Evolutionary conservation across 2,113 vertebrate genomes (phyloP).

Genomic region (Sinocyclocheilus grahami): DNA sequence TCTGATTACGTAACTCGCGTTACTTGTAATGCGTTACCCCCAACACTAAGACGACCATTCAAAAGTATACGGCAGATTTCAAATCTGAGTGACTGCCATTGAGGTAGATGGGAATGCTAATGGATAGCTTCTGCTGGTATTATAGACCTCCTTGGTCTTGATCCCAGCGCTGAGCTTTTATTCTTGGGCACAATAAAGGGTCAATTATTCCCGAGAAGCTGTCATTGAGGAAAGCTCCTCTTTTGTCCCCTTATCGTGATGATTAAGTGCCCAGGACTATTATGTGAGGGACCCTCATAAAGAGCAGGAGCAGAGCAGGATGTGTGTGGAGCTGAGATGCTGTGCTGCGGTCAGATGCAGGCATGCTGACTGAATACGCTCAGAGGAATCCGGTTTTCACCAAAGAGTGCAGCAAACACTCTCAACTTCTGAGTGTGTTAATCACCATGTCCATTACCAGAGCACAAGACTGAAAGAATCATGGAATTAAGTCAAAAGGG

Average conservation of each 20-base stretch:
- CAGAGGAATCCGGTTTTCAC: conserved; percentile 57
- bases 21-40: too few species aligned
- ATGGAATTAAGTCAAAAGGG: not conserved
- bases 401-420: conserved; percentile 45
- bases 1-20: too few species aligned
- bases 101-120: not conserved
- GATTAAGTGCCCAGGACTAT: conserved; percentile 77
- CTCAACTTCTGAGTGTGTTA: not conserved
- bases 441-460: not conserved
- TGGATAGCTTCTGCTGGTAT: not conserved
- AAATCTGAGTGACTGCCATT: not conserved
- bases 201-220: not conserved
- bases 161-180: not conserved
- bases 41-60: too few species aligned
- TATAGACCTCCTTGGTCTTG: not conserved
- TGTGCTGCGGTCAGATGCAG: conserved; percentile 37
- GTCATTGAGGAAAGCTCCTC: not conserved
- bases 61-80: not conserved
- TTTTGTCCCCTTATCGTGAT: conserved; percentile 71
- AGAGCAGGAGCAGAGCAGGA: conserved; percentile 66
- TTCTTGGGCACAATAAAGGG: not conserved
- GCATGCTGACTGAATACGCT: conserved; percentile 64
- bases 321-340: conserved; percentile 43
- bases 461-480: not conserved
- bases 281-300: conserved; percentile 74